phyloP scores from a whole-genome alignment of 2,888 invertebrate species.

The Limenitis camilla region DNA sequence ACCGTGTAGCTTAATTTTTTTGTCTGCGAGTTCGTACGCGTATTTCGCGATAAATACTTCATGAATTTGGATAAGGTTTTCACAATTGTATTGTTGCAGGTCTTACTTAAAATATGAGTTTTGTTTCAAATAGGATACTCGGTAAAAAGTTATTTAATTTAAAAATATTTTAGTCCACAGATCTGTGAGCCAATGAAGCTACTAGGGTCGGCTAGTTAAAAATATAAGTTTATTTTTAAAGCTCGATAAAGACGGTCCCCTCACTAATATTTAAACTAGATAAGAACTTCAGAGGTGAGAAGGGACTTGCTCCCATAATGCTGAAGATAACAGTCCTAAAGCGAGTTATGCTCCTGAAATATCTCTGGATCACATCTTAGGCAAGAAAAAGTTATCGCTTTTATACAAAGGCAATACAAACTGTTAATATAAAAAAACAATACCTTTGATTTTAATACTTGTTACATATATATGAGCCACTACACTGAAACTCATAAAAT shows the following conservation, averaged over 20 bases:
- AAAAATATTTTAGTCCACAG: no score
- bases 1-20: no score
- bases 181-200: no score
- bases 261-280: constrained; percentile 18
- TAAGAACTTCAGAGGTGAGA: constrained; percentile 18
- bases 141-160: no score
- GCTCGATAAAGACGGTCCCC: constrained; percentile 16
- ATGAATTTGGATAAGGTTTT: no score
- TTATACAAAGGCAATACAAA: constrained; percentile 5
- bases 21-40: no score
- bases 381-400: constrained; percentile 7
- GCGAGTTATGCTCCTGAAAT: constrained; percentile 16
- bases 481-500: no score
- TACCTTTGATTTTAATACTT: background rate
- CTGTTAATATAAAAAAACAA: background rate
- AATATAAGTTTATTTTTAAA: constrained; percentile 12
- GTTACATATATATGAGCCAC: no score
- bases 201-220: background rate
- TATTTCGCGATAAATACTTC: no score
- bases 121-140: no score
- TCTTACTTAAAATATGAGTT: no score
- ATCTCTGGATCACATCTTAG: constrained; percentile 9
- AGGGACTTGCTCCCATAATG: constrained; percentile 18
- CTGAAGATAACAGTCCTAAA: constrained; percentile 19
- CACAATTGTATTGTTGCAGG: no score